Evolutionary conservation across 2,797 vertebrate genomes (phyloP).

Genomic region (Mormyrops attenuatus): DNA sequence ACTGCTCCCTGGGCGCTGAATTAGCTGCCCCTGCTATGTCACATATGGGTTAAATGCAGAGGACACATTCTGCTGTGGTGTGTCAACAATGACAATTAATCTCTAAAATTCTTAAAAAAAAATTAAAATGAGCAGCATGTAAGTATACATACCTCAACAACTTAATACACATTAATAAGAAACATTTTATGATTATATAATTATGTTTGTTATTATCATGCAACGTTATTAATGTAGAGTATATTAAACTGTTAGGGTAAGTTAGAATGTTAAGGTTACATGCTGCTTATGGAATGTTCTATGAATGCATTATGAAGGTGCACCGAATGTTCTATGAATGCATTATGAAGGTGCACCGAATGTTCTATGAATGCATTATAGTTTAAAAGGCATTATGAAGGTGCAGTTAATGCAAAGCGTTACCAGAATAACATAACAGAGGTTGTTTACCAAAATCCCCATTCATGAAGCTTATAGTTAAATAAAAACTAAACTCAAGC

Average conservation of each 20-base stretch:
- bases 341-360: background rate
- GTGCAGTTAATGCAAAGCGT: background rate
- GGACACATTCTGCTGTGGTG: too few relatives aligned
- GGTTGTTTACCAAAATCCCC: background rate
- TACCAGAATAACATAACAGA: background rate
- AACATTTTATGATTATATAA: too few relatives aligned
- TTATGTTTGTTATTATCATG: background rate
- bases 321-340: background rate
- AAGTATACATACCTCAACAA: background rate
- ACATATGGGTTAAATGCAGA: too few relatives aligned
- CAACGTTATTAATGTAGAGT: background rate
- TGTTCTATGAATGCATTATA: background rate
- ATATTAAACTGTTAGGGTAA: background rate
- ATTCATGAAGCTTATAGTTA: background rate
- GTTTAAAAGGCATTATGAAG: background rate
- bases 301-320: background rate
- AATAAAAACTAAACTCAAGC: background rate
- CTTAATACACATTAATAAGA: background rate
- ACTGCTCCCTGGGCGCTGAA: too few relatives aligned
- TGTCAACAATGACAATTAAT: too few relatives aligned
- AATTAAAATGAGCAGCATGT: background rate
- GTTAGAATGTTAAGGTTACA: background rate
- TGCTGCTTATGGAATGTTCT: background rate
- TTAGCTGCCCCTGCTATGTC: too few relatives aligned
- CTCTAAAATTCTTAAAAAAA: too few relatives aligned